These are phyloP conservation scores for Brachyistius frenatus DNA, from an alignment of 2,113 vertebrate species.

Conservation along the genomic window DNA sequence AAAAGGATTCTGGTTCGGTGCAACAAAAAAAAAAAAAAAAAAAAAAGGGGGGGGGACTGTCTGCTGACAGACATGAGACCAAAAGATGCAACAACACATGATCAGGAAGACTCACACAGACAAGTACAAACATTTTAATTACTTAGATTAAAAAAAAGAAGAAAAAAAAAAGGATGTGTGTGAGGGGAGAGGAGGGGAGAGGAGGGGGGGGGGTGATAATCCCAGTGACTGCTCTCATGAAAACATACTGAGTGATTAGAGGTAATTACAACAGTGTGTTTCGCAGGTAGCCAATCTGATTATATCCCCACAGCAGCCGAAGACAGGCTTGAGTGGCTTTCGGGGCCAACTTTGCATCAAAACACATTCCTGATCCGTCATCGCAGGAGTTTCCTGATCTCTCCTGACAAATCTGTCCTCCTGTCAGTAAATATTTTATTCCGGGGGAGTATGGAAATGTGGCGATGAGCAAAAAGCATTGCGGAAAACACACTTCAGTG, in stretches of 20 bases:
- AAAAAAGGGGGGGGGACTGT: neutral
- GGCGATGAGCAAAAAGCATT: constrained; percentile 11
- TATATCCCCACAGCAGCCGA: constrained; percentile 9
- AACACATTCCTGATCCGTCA: constrained; percentile 44
- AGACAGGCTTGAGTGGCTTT: constrained; percentile 41
- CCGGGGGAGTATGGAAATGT: constrained; percentile 14
- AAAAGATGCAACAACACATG: neutral
- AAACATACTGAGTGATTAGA: constrained; percentile 51
- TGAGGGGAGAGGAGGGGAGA: neutral
- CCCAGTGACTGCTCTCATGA: constrained; percentile 33
- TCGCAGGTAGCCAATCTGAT: constrained; percentile 53
- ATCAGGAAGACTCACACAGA: neutral
- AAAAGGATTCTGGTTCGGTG: constrained; percentile 32
- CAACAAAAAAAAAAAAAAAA: neutral
- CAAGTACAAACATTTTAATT: constrained; percentile 25
- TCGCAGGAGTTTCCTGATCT: constrained; percentile 33
- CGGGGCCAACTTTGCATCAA: constrained; percentile 46
- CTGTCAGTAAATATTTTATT: constrained; percentile 63
- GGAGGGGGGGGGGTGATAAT: constrained; percentile 7
- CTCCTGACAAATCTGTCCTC: constrained; percentile 39
- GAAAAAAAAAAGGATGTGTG: too few relatives aligned
- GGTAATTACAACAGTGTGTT: neutral
- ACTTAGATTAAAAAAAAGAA: constrained; percentile 10
- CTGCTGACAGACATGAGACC: neutral
- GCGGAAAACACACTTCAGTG: constrained; percentile 42